Evolutionary conservation across 1,140 invertebrate genomes (phyloP).

Genomic region (Drosophila sulfurigaster): DNA sequence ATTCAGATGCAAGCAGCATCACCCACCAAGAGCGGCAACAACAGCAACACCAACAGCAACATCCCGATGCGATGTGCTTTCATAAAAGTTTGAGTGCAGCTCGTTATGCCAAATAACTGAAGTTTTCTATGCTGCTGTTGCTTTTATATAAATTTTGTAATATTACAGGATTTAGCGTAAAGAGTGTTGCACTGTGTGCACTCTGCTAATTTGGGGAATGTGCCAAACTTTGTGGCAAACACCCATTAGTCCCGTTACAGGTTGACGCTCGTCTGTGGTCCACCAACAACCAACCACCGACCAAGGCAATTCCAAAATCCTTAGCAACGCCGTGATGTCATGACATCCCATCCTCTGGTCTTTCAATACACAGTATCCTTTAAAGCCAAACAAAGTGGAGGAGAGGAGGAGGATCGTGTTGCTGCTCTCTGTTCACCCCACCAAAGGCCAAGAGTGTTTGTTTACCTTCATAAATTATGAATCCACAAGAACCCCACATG

Average conservation of each 20-base stretch:
- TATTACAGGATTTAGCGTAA: slow-evolving; percentile 33
- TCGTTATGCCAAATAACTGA: slow-evolving; percentile 71
- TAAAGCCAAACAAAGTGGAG: slow-evolving; percentile 49
- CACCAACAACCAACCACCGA: slow-evolving; percentile 3
- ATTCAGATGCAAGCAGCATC: slow-evolving; percentile 8
- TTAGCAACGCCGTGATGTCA: slow-evolving; percentile 25
- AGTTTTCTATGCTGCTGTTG: slow-evolving; percentile 59
- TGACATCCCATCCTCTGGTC: background rate
- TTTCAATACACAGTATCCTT: slow-evolving; percentile 47
- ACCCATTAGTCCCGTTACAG: slow-evolving; percentile 25
- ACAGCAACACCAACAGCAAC: background rate
- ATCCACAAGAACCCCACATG: slow-evolving; percentile 59
- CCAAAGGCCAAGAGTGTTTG: slow-evolving; percentile 68
- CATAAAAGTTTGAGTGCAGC: slow-evolving; percentile 68
- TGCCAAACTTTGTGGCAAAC: slow-evolving; percentile 58
- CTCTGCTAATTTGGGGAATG: slow-evolving; percentile 69
- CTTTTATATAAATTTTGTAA: slow-evolving; percentile 59
- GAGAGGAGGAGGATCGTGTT: slow-evolving; percentile 14
- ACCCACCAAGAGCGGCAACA: too few species aligned
- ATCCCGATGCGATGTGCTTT: slow-evolving; percentile 49
- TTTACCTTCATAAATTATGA: slow-evolving; percentile 83
- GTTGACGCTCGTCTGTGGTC: slow-evolving; percentile 50
- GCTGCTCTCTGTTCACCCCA: slow-evolving; percentile 9
- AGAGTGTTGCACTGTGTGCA: slow-evolving; percentile 40
- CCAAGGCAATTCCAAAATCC: slow-evolving; percentile 35